Evolutionary conservation across 2,888 invertebrate species (phyloP).

Genomic region (Cistogaster globosa): DNA sequence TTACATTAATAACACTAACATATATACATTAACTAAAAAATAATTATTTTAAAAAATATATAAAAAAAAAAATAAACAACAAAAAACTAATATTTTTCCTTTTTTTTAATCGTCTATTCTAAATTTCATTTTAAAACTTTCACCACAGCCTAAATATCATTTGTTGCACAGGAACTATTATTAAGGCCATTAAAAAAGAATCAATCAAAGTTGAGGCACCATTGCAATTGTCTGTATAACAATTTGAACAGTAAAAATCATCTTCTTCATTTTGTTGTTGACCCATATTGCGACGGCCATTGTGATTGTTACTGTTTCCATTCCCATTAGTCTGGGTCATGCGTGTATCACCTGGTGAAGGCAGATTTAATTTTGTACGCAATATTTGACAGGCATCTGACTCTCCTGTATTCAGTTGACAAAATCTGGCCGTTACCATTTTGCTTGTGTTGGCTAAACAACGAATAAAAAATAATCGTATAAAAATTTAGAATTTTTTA

Average conservation of each 20-base stretch:
- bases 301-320: conserved; percentile 61
- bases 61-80: background rate
- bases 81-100: background rate
- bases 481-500: background rate
- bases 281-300: conserved; percentile 61
- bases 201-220: conserved; percentile 72
- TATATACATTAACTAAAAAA: conserved; percentile 23
- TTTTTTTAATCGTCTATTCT: conserved; percentile 16
- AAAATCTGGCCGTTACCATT: conserved; percentile 81
- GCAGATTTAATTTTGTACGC: conserved; percentile 75
- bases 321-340: conserved; percentile 49
- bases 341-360: conserved; percentile 51
- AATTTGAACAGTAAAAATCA: conserved; percentile 81
- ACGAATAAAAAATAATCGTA: background rate
- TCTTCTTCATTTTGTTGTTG: conserved; percentile 70
- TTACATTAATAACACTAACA: conserved; percentile 6
- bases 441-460: conserved; percentile 74
- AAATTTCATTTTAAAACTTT: conserved; percentile 42
- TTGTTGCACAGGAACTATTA: conserved; percentile 49
- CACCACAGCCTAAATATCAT: conserved; percentile 63
- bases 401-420: conserved; percentile 81
- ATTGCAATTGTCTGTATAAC: conserved; percentile 79
- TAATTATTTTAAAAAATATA: background rate
- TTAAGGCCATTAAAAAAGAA: conserved; percentile 24
- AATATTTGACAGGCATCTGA: conserved; percentile 81